A percentile compares a stretch with the other conserved stretches of the same genome.
phyloP scores from a whole-genome alignment of 2,888 invertebrate genomes.

The Chrysolina oricalcia region DNA sequence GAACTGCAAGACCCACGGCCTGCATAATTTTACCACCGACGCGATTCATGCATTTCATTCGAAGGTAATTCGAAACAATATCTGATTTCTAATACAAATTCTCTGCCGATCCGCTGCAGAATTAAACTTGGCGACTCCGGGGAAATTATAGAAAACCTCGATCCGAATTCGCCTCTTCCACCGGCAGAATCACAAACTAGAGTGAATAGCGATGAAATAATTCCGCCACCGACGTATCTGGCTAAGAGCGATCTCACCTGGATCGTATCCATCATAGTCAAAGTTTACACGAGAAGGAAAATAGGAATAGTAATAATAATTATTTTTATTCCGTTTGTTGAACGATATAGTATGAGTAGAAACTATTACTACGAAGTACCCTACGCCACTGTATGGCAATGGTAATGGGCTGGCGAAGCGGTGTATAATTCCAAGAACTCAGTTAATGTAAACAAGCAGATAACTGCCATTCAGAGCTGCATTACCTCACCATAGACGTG shows the following conservation, averaged over 20 bases:
- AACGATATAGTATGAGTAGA: no score
- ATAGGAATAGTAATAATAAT: no score
- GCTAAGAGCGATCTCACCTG: background rate
- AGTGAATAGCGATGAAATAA: background rate
- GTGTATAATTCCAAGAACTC: no score
- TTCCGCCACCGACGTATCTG: background rate
- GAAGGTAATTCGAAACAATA: constrained; percentile 42
- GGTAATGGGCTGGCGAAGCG: no score
- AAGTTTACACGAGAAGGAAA: background rate
- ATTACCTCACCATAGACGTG: no score
- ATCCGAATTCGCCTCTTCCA: constrained; percentile 52
- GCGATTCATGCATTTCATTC: constrained; percentile 25
- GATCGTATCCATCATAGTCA: background rate
- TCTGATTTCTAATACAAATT: constrained; percentile 45
- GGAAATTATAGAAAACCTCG: constrained; percentile 62
- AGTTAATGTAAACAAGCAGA: no score
- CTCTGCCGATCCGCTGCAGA: constrained; percentile 39
- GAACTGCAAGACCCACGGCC: background rate
- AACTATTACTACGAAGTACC: no score
- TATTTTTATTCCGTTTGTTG: no score
- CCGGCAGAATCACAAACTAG: constrained; percentile 10
- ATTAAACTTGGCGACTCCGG: constrained; percentile 62
- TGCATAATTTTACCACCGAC: background rate
- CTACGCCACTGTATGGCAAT: no score
- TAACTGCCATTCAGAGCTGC: no score